Base-by-base conservation (phyloP, 2,113 vertebrate species). In the Agelaius tricolor region DNA sequence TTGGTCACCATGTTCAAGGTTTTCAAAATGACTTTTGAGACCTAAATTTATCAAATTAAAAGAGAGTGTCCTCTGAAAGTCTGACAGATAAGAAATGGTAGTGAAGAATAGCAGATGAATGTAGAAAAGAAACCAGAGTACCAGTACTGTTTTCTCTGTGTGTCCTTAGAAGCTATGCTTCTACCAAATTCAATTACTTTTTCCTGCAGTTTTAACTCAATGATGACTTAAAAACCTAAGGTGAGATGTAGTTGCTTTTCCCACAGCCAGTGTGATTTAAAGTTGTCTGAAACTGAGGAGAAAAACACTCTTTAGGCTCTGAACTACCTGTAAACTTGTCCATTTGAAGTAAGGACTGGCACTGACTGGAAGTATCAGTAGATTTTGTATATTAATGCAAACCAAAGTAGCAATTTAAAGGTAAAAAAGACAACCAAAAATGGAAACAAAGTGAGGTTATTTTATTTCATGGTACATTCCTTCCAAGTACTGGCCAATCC, bases 1-100 rank as follows among this genome's bases (percentile, higher is more conserved):
- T 39, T 89, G 79, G 69, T 89, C 89, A 95, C 67, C 55, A 81
- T 7, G 63, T 94, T 90, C 69, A 58, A 90, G 62, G 90, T 80
- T 96, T 96, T 95, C 46, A 91, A 94, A 91, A 81, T 87, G 94
- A 94, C 58, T 94, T 96, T 79, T 72, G 86, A 97, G 59, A 81
- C 26, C 79, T 49, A 96, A 94, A 95, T 89, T 95, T 90, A 93
- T 83, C 61, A 76, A 91, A 92, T 93, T 81, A 93, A 95, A 96
- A 91, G 41, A 80, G 7, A 23, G 28, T 39, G 31, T 33, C 7
- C 18, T 57, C 55, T 89, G 59, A n/a, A 76, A 76, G 35, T 76
- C 61, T 67, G 77, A 84, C 57, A 55, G 37, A 44, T 59, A 77
- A 68, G 57, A 90, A 88, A 69, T 30, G 0, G 84, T 16, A 79